phyloP scores from a whole-genome alignment of 2,888 invertebrate species.

The Drosophila cognata region DNA sequence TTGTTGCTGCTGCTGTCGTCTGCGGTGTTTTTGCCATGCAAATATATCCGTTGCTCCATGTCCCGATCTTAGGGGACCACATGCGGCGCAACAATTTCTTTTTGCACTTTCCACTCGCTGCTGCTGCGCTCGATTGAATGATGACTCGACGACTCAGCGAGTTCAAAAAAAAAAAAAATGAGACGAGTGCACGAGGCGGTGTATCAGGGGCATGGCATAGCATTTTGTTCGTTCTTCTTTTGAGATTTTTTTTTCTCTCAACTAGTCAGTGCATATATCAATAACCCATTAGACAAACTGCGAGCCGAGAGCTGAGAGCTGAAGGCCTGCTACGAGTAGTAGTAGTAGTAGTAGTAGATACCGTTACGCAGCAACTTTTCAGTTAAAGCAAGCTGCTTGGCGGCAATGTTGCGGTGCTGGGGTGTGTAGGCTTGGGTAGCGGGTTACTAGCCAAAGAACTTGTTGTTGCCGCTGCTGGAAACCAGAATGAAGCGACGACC shows the following conservation, averaged over 20 bases:
- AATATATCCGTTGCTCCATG: slow-evolving; percentile 26
- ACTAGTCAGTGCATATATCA: slow-evolving; percentile 61
- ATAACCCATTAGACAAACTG: slow-evolving; percentile 65
- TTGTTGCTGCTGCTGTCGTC: slow-evolving; percentile 27
- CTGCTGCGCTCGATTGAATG: slow-evolving; percentile 51
- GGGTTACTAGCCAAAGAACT: slow-evolving; percentile 57
- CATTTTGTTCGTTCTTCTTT: slow-evolving; percentile 23
- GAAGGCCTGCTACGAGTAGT: slow-evolving; percentile 39
- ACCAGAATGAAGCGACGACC: slow-evolving; percentile 54
- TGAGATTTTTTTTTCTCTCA: slow-evolving; percentile 12
- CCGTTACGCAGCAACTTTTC: slow-evolving; percentile 78
- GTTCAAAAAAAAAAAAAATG: neutral
- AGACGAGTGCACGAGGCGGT: slow-evolving; percentile 16
- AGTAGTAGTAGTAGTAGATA: slow-evolving; percentile 54
- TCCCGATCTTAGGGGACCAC: slow-evolving; percentile 43
- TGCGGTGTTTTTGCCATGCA: slow-evolving; percentile 35
- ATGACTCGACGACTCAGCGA: slow-evolving; percentile 48
- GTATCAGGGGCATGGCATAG: slow-evolving; percentile 36
- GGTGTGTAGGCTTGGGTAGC: slow-evolving; percentile 20
- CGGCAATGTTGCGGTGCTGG: slow-evolving; percentile 10
- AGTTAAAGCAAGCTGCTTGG: slow-evolving; percentile 12
- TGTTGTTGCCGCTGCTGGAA: slow-evolving; percentile 55
- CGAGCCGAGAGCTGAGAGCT: slow-evolving; percentile 6
- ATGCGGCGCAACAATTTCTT: slow-evolving; percentile 58
- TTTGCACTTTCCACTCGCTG: slow-evolving; percentile 67